Conservation (phyloP, 2,113 vertebrate species). For the Oophaga pumilio region DNA sequence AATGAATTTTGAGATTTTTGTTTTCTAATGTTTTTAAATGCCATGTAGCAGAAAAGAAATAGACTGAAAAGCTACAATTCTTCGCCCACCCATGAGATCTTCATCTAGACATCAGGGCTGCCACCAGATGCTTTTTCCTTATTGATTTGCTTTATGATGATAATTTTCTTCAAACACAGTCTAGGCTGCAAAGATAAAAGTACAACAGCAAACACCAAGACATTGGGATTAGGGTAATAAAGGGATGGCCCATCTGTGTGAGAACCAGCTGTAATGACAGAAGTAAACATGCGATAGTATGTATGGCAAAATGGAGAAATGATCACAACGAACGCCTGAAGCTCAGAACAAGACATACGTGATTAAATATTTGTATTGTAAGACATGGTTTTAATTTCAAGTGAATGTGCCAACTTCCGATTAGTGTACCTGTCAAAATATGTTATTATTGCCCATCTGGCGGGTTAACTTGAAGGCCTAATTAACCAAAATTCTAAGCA, state of each 20-base stretch:
- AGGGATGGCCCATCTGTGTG: not conserved
- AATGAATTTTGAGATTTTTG: not conserved
- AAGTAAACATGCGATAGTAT: not conserved
- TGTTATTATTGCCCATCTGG: not conserved
- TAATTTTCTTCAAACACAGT: not conserved
- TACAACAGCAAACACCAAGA: not conserved
- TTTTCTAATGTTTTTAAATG: not conserved
- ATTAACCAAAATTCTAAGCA: not conserved
- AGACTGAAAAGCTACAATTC: not conserved
- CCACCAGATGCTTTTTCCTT: not conserved
- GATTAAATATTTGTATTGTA: not conserved
- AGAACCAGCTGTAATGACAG: not conserved
- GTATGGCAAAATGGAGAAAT: not conserved
- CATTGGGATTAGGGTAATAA: not conserved
- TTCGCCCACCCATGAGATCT: not conserved
- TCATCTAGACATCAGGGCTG: not conserved
- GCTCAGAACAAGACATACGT: not conserved
- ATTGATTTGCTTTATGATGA: not conserved
- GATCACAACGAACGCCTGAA: not conserved
- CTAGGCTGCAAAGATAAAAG: not conserved
- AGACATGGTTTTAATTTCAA: not conserved
- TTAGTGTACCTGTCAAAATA: slow-evolving; percentile 6
- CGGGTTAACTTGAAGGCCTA: not conserved
- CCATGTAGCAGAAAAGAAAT: not conserved
- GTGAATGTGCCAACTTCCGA: not conserved